Percentiles rank a stretch among this genome's conserved stretches.
Conservation (phyloP, 2,888 invertebrate species). For the Hedya salicella region DNA sequence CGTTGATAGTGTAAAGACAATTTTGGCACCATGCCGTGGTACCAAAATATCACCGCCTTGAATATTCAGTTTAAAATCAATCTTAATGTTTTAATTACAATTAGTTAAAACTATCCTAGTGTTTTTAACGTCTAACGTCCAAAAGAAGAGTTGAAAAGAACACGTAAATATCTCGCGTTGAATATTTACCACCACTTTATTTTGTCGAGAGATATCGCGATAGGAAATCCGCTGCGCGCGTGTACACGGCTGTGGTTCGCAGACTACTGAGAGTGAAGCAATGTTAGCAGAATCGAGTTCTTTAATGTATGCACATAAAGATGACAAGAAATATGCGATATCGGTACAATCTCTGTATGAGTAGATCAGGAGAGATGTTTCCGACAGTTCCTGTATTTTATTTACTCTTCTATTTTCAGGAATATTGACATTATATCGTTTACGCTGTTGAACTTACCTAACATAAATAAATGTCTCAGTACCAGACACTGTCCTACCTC, state of each 20-base stretch:
- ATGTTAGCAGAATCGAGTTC: slow-evolving; percentile 10
- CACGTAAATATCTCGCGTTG: neutral
- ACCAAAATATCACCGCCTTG: slow-evolving; percentile 76
- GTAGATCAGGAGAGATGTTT: neutral
- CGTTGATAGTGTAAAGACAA: slow-evolving; percentile 50
- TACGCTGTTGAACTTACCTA: too few species aligned
- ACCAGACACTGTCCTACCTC: too few species aligned
- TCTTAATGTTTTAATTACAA: slow-evolving; percentile 13
- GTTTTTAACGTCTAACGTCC: neutral
- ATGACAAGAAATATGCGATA: slow-evolving; percentile 37
- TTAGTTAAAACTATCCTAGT: neutral
- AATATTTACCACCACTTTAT: slow-evolving; percentile 1
- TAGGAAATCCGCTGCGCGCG: slow-evolving; percentile 8
- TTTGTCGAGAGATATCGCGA: slow-evolving; percentile 19
- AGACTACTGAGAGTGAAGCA: slow-evolving; percentile 29
- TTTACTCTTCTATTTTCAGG: too few species aligned
- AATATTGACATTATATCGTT: too few species aligned
- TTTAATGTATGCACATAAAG: slow-evolving; percentile 41
- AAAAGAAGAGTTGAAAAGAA: neutral
- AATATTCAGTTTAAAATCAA: slow-evolving; percentile 51
- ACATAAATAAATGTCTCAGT: too few species aligned
- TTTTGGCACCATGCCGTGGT: slow-evolving; percentile 73
- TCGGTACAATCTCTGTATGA: slow-evolving; percentile 14
- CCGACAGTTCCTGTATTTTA: neutral
- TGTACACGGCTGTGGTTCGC: slow-evolving; percentile 4